phyloP scores from a whole-genome alignment of 2,113 vertebrate genomes.

The Neopipo cinnamomea region DNA sequence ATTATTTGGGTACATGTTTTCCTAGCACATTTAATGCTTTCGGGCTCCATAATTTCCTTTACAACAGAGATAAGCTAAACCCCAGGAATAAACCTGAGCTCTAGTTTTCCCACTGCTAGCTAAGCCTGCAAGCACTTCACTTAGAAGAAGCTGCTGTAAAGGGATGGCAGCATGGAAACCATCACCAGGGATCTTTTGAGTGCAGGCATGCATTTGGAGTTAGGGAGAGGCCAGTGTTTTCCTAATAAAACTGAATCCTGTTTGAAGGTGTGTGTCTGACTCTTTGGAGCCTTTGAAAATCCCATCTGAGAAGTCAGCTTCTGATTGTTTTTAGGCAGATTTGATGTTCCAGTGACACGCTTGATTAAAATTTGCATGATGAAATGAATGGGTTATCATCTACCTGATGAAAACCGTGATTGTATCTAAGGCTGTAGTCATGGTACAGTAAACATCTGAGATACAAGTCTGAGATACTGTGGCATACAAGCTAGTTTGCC shows the following conservation, averaged over 20 bases:
- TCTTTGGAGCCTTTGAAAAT: background rate
- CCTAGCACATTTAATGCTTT: background rate
- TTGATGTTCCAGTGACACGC: background rate
- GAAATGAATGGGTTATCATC: background rate
- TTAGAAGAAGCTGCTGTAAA: background rate
- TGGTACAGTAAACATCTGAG: background rate
- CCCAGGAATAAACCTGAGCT: background rate
- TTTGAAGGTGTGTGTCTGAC: background rate
- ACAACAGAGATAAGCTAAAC: background rate
- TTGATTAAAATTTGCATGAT: background rate
- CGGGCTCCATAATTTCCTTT: background rate
- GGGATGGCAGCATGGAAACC: background rate
- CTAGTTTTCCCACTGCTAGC: background rate
- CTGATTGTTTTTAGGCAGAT: background rate
- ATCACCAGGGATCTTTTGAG: too few relatives aligned
- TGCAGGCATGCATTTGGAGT: background rate
- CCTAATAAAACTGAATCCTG: background rate
- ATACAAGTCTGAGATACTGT: background rate
- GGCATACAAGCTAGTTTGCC: background rate
- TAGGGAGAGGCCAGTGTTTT: background rate
- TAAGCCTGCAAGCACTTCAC: background rate
- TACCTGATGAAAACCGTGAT: background rate
- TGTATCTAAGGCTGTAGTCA: background rate
- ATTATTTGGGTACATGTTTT: constrained; percentile 16
- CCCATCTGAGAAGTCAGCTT: background rate